Percentiles rank a stretch among this genome's conserved stretches.
Evolutionary conservation across 2,113 vertebrate species (phyloP).

Genomic region (Spea multiplicata): DNA sequence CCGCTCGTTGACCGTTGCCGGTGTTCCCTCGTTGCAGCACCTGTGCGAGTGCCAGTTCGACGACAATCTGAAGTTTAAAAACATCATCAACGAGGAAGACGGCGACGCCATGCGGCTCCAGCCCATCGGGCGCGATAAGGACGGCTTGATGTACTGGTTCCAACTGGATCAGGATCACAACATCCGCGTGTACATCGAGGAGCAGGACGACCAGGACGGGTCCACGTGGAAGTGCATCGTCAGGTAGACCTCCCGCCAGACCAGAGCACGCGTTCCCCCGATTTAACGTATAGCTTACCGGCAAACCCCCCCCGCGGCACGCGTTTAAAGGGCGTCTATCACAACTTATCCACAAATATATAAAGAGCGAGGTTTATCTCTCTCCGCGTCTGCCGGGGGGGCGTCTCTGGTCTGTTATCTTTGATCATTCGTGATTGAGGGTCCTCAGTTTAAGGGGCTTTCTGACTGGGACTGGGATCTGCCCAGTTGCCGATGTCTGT

Average conservation of each 20-base stretch:
- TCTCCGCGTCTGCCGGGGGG: too few species aligned
- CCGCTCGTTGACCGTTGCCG: not conserved
- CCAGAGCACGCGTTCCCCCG: too few species aligned
- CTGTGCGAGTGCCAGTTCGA: slow-evolving; percentile 98
- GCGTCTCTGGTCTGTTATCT: too few species aligned
- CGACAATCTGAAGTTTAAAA: slow-evolving; percentile 97
- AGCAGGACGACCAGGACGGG: slow-evolving; percentile 93
- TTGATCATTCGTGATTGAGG: too few species aligned
- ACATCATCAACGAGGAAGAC: slow-evolving; percentile 90
- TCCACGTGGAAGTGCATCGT: slow-evolving; percentile 95
- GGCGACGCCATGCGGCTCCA: slow-evolving; percentile 92
- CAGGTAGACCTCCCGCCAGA: slow-evolving; percentile 72
- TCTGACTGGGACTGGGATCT: too few species aligned
- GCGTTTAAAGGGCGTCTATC: too few species aligned
- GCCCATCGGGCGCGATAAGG: slow-evolving; percentile 87
- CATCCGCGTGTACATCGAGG: slow-evolving; percentile 92
- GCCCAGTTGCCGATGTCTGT: too few species aligned
- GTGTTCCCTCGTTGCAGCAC: slow-evolving; percentile 68
- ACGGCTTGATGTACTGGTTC: slow-evolving; percentile 94
- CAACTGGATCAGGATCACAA: slow-evolving; percentile 95
- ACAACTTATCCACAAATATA: too few species aligned
- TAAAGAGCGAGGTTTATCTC: too few species aligned
- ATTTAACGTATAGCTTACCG: too few species aligned
- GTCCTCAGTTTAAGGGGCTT: too few species aligned
- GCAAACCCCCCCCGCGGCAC: too few species aligned